Conservation (phyloP, 2,797 vertebrate genomes). For the Centropyge bicolor region DNA sequence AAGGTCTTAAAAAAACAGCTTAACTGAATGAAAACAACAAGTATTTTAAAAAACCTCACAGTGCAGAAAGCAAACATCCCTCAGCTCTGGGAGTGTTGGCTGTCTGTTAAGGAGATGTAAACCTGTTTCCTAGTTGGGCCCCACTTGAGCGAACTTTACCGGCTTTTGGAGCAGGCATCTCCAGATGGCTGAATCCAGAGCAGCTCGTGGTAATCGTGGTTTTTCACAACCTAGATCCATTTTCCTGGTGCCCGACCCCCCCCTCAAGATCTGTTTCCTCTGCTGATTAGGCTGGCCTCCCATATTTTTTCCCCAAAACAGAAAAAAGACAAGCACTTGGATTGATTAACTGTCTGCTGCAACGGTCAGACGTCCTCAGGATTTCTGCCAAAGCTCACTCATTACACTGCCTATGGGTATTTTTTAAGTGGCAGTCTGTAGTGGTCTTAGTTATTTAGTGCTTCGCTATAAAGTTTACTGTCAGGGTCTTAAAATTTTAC, state of each 20-base stretch:
- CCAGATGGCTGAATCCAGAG: constrained; percentile 88
- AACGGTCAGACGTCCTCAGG: constrained; percentile 65
- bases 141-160: constrained; percentile 81
- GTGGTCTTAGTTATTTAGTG: neutral
- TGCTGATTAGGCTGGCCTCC: constrained; percentile 85
- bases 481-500: neutral
- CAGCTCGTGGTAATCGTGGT: constrained; percentile 87
- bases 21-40: neutral
- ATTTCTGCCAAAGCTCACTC: constrained; percentile 41
- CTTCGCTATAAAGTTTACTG: neutral
- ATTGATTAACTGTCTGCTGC: constrained; percentile 80
- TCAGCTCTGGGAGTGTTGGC: constrained; percentile 63
- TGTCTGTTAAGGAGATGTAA: constrained; percentile 79
- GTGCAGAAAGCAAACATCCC: constrained; percentile 39
- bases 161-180: constrained; percentile 85
- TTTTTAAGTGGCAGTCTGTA: constrained; percentile 2
- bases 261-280: constrained; percentile 88
- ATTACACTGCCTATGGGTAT: constrained; percentile 23
- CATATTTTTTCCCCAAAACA: constrained; percentile 79
- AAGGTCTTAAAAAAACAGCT: neutral
- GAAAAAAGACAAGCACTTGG: constrained; percentile 73
- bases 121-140: constrained; percentile 87
- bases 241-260: constrained; percentile 83
- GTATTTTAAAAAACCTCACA: neutral
- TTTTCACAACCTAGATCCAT: constrained; percentile 87